These are phyloP conservation scores for Eidolon helvum DNA, from an alignment of 2,113 vertebrate species.

Conservation along the genomic window DNA sequence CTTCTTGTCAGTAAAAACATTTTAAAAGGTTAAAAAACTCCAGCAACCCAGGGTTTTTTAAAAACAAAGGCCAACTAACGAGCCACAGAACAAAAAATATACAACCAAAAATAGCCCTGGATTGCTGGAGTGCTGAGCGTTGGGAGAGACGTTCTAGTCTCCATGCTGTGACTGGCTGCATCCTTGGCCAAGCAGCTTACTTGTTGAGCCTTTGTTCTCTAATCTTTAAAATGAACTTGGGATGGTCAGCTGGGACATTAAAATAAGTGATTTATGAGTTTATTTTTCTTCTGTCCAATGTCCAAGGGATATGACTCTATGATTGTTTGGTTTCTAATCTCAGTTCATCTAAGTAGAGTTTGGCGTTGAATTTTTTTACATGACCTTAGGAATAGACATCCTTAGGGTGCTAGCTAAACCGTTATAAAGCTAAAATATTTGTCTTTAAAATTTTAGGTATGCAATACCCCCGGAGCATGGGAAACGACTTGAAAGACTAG, in stretches of 20 bases:
- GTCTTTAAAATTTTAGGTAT: slow-evolving; percentile 89
- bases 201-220: neutral
- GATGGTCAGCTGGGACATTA: neutral
- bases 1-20: neutral
- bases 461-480: slow-evolving; percentile 96
- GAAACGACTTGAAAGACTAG: slow-evolving; percentile 94
- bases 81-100: neutral
- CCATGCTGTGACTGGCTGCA: neutral
- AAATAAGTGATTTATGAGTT: neutral
- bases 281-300: neutral
- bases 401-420: slow-evolving; percentile 26
- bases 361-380: neutral
- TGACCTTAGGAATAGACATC: neutral
- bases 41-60: neutral
- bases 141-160: neutral
- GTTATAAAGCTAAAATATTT: slow-evolving; percentile 62
- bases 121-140: neutral
- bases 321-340: neutral
- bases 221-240: neutral
- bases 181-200: neutral
- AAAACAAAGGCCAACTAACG: neutral
- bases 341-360: neutral
- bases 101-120: neutral
- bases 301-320: neutral
- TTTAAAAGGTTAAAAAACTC: neutral